Evolutionary conservation across 2,113 vertebrate species (phyloP), one percentile per base, ranked within the genome.

Genomic region (Platysteira castanea): DNA sequence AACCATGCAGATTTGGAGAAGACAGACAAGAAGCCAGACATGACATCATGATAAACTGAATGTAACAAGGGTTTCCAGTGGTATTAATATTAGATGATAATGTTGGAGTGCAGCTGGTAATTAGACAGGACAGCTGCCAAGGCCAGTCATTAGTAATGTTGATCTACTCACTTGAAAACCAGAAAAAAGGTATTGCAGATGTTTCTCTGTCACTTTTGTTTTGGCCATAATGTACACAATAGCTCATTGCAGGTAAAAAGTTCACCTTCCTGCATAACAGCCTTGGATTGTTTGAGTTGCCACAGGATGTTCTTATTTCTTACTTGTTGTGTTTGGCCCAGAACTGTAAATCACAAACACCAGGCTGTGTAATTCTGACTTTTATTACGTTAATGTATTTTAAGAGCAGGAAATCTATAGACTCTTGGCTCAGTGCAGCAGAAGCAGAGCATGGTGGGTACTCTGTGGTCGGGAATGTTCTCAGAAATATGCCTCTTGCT

Each of bases 371-470:
- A 92, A 88, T 93, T 93, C 61, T 93, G 94, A 87, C 77, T 95
- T 96, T 94, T 96, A 95, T 94, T 96, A 49, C 52, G 0, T 82
- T 95, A 94, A 96, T 94, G 84, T 88, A 83, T 93, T 97, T 95
- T 97, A 96, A 97, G 78, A 94, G 76, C 83, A 95, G 83, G 86
- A 96, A 96, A 94, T 93, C 95, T 94, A 95, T 96, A 79, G 64
- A 56, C 23, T 90, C 53, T 92, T 95, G 91, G 95, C 85, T 93
- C 39, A 4, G 30, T 6, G 22, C 73, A 82, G 80, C 39, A 89
- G 54, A 90, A 87, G 73, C 60, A 88, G 87, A 85, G 90, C 71
- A 52, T 1, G 2, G 59, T 70, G 81, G 57, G 84, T 56, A 65
- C 53, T 80, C 42, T 92, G 95, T 65, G 88, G 82, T 86, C 79